phyloP scores from a whole-genome alignment of 2,113 vertebrate genomes.

The Piaya cayana region DNA sequence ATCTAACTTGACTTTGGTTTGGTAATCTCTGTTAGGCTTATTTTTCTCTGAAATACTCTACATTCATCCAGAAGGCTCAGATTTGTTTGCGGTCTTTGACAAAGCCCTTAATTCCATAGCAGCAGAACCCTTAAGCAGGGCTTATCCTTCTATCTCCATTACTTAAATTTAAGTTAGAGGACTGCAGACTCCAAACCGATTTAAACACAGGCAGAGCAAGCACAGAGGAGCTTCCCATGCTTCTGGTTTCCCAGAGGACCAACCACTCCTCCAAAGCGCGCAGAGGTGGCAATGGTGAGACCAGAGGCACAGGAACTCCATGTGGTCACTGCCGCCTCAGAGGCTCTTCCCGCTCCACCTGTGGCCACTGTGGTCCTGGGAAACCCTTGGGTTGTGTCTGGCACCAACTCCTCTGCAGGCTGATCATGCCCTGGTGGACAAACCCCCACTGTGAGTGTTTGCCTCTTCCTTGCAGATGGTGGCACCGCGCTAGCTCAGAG shows the following conservation, averaged over 20 bases:
- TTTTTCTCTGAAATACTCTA: background rate
- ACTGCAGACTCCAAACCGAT: background rate
- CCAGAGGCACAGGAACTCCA: background rate
- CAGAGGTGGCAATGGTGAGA: fast-evolving
- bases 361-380: fast-evolving
- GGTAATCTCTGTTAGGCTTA: slow-evolving; percentile 7
- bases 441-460: background rate
- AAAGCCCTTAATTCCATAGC: background rate
- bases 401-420: background rate
- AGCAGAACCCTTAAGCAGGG: background rate
- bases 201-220: background rate
- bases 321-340: background rate
- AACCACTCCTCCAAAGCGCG: fast-evolving
- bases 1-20: slow-evolving; percentile 7
- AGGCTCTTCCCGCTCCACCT: background rate
- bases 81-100: background rate
- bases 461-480: background rate
- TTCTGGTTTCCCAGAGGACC: background rate
- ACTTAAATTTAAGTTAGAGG: background rate
- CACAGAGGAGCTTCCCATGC: fast-evolving
- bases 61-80: background rate
- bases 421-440: background rate
- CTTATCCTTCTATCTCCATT: background rate
- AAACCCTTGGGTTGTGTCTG: fast-evolving
- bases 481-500: background rate